phyloP scores from a whole-genome alignment of 2,113 vertebrate genomes.

The Psammodynastes pulverulentus region DNA sequence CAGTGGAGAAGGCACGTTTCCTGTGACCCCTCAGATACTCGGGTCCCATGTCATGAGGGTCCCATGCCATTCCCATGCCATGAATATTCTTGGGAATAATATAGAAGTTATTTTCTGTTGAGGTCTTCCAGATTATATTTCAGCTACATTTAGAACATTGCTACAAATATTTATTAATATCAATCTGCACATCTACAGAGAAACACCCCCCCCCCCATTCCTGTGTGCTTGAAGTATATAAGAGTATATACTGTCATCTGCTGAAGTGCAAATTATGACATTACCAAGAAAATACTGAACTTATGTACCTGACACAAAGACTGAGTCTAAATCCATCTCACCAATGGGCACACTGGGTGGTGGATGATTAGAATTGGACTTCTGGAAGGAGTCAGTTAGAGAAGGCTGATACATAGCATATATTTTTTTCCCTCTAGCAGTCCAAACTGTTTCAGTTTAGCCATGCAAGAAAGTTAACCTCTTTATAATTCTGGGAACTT shows the following conservation, averaged over 20 bases:
- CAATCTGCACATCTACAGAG: background rate
- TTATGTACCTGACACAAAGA: background rate
- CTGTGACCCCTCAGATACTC: background rate
- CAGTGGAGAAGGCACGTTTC: background rate
- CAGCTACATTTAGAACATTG: background rate
- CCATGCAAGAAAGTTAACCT: background rate
- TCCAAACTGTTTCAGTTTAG: slow-evolving; percentile 6
- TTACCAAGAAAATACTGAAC: background rate
- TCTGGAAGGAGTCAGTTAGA: background rate
- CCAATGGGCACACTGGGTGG: background rate
- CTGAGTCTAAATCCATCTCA: background rate
- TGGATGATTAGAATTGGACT: background rate
- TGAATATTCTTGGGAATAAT: background rate
- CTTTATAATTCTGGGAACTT: slow-evolving; percentile 8
- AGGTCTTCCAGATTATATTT: background rate
- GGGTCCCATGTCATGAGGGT: background rate
- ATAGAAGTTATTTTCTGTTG: background rate
- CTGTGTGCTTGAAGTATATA: background rate
- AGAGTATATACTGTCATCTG: background rate
- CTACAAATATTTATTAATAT: background rate
- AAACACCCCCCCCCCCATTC: background rate
- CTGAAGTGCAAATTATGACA: background rate
- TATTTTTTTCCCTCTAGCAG: background rate
- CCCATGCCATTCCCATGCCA: background rate
- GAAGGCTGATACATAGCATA: background rate